Conservation (phyloP, 2,888 invertebrate genomes). For the Pasiphila rectangulata region DNA sequence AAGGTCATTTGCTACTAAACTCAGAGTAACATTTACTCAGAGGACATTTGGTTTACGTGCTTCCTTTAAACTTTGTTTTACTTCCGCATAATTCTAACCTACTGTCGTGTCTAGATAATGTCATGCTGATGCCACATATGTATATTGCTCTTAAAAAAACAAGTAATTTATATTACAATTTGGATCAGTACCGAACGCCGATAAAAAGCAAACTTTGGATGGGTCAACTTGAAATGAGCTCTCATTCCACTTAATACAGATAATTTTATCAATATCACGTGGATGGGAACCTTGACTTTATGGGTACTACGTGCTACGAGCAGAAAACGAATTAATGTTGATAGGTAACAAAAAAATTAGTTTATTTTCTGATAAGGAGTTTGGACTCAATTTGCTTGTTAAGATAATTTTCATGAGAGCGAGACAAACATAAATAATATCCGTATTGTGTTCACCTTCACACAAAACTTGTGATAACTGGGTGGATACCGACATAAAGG, state of each 20-base stretch:
- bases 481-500: background rate
- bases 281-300: background rate
- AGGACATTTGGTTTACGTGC: too few species aligned
- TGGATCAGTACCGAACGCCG: background rate
- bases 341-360: too few species aligned
- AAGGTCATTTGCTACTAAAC: too few species aligned
- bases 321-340: background rate
- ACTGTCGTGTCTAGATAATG: too few species aligned
- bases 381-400: background rate
- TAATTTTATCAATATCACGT: slow-evolving; percentile 3
- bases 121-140: too few species aligned
- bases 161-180: background rate
- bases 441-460: background rate
- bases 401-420: background rate
- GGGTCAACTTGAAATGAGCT: background rate
- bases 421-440: background rate
- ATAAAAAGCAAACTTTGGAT: slow-evolving; percentile 3
- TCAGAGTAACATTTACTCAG: too few species aligned
- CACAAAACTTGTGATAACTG: background rate
- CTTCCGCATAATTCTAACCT: too few species aligned
- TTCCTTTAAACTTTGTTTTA: too few species aligned
- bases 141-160: background rate
- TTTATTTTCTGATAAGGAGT: background rate
- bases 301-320: background rate
- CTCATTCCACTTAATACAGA: background rate